These are phyloP conservation scores for Bombus confusus DNA, from an alignment of 1,140 invertebrate species.

Conservation along the genomic window DNA sequence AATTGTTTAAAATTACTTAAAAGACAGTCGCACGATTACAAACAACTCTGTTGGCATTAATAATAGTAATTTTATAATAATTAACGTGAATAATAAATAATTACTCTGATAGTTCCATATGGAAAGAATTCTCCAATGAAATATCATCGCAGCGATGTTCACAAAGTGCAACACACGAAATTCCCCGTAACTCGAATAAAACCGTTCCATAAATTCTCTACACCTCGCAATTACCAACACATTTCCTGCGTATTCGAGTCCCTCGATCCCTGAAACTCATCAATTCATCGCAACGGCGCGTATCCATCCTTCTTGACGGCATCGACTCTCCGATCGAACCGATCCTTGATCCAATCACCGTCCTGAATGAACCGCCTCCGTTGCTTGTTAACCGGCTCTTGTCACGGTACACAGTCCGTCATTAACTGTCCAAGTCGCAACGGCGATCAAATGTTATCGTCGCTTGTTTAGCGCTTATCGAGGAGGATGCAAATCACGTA, in stretches of 20 bases:
- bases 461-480: slow-evolving; percentile 26
- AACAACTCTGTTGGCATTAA: too few relatives aligned
- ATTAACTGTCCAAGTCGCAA: slow-evolving; percentile 25
- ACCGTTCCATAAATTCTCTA: not conserved
- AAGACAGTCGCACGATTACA: too few relatives aligned
- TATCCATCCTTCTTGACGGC: not conserved
- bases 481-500: slow-evolving; percentile 34
- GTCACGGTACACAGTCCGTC: slow-evolving; percentile 3
- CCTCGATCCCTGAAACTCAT: not conserved
- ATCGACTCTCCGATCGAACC: not conserved
- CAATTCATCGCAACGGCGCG: not conserved
- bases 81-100: too few relatives aligned
- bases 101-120: too few relatives aligned
- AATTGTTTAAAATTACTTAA: too few relatives aligned
- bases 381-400: slow-evolving; percentile 33
- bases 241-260: not conserved
- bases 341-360: slow-evolving; percentile 17
- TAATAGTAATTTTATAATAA: too few relatives aligned
- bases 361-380: not conserved
- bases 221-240: not conserved
- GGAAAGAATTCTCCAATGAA: too few relatives aligned
- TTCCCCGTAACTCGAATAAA: not conserved
- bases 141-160: too few relatives aligned
- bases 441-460: slow-evolving; percentile 19
- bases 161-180: too few relatives aligned